Evolutionary conservation across 1,140 invertebrate species (phyloP).

Genomic region (Cydia pomonella): DNA sequence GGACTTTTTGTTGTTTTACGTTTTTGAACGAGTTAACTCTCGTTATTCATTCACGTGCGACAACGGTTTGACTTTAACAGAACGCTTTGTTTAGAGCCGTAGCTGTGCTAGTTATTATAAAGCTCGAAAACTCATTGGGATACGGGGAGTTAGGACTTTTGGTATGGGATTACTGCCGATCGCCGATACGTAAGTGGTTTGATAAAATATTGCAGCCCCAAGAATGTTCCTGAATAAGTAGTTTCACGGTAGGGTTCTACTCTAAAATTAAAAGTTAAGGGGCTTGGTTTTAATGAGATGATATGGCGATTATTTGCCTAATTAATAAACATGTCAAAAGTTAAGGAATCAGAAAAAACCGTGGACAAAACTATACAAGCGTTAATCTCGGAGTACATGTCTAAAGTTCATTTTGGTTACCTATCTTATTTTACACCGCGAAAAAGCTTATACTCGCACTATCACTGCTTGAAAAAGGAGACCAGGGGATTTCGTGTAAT

Average conservation of each 20-base stretch:
- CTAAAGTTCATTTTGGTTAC: no score
- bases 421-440: no score
- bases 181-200: conserved; percentile 42
- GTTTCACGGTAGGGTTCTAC: background rate
- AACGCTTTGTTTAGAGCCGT: conserved; percentile 13
- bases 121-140: background rate
- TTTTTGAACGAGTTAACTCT: background rate
- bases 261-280: background rate
- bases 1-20: background rate
- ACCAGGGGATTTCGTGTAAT: no score
- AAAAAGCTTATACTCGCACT: no score
- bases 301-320: no score
- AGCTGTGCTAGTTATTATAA: background rate
- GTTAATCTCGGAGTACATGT: no score
- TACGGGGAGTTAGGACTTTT: conserved; percentile 35
- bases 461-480: no score
- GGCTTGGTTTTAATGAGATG: no score
- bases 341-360: no score
- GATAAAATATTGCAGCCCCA: conserved; percentile 49
- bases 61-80: conserved; percentile 1
- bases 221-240: background rate
- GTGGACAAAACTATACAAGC: no score
- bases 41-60: conserved; percentile 6
- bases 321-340: no score
- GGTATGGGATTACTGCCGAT: background rate